Evolutionary conservation across 1,140 invertebrate species (phyloP).

Genomic region (Melipona quadrifasciata): DNA sequence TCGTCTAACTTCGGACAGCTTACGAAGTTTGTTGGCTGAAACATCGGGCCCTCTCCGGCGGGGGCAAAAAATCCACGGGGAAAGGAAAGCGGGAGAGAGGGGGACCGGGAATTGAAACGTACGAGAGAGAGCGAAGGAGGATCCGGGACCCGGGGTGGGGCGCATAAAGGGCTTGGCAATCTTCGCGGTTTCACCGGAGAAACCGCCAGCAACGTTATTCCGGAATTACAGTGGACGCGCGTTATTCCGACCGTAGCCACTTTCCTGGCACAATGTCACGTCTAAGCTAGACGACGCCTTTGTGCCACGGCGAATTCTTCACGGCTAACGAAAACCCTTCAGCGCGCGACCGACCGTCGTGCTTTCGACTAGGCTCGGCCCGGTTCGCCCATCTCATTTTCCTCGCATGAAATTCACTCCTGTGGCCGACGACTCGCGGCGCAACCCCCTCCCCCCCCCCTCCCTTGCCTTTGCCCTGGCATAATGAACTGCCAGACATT

Average conservation of each 20-base stretch:
- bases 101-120: not conserved
- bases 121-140: too few species aligned
- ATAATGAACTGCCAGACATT: conserved; percentile 57
- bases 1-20: not conserved
- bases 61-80: not conserved
- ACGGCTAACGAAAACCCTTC: conserved; percentile 29
- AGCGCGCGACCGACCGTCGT: not conserved
- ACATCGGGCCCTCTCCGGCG: not conserved
- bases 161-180: conserved; percentile 1
- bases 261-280: conserved; percentile 20
- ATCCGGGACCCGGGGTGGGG: not conserved
- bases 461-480: too few species aligned
- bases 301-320: conserved; percentile 21
- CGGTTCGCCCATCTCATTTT: conserved; percentile 11
- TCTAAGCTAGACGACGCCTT: conserved; percentile 27
- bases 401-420: conserved; percentile 29
- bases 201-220: conserved; percentile 13
- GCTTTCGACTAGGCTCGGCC: too few species aligned
- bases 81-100: too few species aligned
- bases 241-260: conserved; percentile 24
- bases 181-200: not conserved
- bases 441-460: conserved; percentile 4
- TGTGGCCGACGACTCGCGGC: conserved; percentile 15
- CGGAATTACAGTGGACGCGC: conserved; percentile 31
- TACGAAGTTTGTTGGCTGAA: not conserved